These are phyloP conservation scores for Laspeyria flexula DNA, from an alignment of 2,888 invertebrate species.

Conservation along the genomic window DNA sequence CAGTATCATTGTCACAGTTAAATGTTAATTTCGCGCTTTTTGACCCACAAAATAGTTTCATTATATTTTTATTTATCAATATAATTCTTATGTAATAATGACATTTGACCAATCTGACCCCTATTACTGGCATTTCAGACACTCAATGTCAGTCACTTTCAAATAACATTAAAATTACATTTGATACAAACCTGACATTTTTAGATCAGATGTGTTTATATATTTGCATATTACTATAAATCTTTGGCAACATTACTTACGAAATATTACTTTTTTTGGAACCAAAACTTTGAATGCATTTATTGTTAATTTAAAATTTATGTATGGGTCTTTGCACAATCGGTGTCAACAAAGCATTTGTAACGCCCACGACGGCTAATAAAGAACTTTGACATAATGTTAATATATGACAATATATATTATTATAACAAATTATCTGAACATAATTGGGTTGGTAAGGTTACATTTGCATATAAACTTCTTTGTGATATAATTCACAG, in stretches of 20 bases:
- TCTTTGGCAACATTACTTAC: neutral
- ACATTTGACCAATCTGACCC: conserved; percentile 29
- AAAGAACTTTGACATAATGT: neutral
- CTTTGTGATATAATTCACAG: too few species aligned
- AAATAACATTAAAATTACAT: conserved; percentile 9
- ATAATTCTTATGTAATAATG: conserved; percentile 20
- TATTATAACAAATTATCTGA: neutral
- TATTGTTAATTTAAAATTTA: neutral
- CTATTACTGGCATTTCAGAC: conserved; percentile 29
- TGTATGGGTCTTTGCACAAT: neutral
- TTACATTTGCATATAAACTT: neutral
- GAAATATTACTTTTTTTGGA: neutral
- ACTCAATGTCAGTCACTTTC: conserved; percentile 33
- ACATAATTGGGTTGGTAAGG: neutral
- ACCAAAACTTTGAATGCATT: neutral
- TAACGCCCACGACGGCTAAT: neutral
- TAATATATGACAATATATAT: neutral
- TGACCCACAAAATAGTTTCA: conserved; percentile 10
- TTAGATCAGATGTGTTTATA: neutral
- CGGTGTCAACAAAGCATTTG: neutral
- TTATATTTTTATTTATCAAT: conserved; percentile 2
- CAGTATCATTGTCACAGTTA: neutral
- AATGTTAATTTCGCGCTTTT: conserved; percentile 12
- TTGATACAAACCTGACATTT: neutral
- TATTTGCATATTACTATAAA: neutral